Evolutionary conservation across 1,140 invertebrate genomes (phyloP), one percentile per base, ranked within the genome.

Genomic region (Neomicropteryx cornuta): DNA sequence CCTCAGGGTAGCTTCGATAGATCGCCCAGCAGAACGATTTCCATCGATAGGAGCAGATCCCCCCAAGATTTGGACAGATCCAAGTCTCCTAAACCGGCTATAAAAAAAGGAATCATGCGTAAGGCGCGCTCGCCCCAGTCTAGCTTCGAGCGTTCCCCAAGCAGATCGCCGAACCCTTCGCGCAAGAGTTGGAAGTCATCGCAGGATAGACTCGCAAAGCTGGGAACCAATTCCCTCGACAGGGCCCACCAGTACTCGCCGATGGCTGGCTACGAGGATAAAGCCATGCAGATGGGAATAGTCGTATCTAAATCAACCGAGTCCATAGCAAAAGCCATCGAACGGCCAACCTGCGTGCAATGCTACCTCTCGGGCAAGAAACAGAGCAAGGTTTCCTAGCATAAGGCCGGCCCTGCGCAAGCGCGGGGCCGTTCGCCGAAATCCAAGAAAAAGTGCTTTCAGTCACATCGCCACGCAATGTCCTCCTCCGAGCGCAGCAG

Each of bases 321-420:
- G 46, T 64, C 58, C 24, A 71, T 62, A 42, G 59, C 59, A 41
- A 68, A 66, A 65, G 63, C 68, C 53, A 66, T 76, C 18, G 76
- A 79, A 43, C 70, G 75, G 36, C 73, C 75, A 18, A 77, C 75
- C 16, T 79, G 76, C 59, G 72, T 79, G 38, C 73, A 79, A 48
- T 80, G 76, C 46, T 72, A 73, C 54, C 54, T 73, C 3, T 70
- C 68, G 20, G 69, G 66, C 36, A 72, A 77, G 50, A 72, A 68
- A 32, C 70, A 72, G 50, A 70, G 57, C 52, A 69, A 65, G 65
- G 59, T 59, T 33, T 72, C 71, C 65, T 73, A 75, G 70, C 72
- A 75, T 66, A 75, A 68, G 67, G 52, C 54, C 47, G n/a, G n/a
- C n/a, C 56, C 59, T 58, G 60, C 60, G 50, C 59, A 18, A 24